phyloP scores from a whole-genome alignment of 2,113 vertebrate species.

The Leucoraja erinaceus region DNA sequence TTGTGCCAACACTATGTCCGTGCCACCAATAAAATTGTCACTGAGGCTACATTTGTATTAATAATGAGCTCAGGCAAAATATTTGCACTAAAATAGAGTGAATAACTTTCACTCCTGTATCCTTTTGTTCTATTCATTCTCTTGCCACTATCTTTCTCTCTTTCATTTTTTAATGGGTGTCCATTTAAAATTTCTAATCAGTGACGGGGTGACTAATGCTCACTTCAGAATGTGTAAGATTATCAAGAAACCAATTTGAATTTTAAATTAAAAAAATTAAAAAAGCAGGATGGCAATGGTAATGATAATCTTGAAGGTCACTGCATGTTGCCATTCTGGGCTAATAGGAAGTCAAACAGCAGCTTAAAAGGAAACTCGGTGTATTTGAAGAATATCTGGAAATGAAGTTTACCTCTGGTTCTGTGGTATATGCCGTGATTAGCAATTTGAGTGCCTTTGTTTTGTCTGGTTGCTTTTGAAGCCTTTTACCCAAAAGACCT shows the following conservation, averaged over 20 bases:
- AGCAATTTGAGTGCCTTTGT: neutral
- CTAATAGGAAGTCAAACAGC: neutral
- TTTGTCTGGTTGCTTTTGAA: neutral
- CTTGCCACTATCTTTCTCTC: slow-evolving; percentile 6
- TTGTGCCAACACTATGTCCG: neutral
- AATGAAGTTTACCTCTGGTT: neutral
- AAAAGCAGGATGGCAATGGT: slow-evolving; percentile 25
- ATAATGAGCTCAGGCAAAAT: neutral
- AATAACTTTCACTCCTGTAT: neutral
- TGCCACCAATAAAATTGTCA: neutral
- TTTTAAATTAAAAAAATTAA: slow-evolving; percentile 28
- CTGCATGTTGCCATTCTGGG: neutral
- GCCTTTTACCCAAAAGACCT: neutral
- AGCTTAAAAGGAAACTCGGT: neutral
- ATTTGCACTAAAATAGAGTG: neutral
- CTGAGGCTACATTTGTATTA: neutral
- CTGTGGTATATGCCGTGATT: neutral
- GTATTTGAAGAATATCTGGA: slow-evolving; percentile 14
- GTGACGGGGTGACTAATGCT: slow-evolving; percentile 32
- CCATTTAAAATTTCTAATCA: slow-evolving; percentile 37
- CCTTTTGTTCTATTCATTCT: slow-evolving; percentile 12
- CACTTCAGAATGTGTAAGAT: slow-evolving; percentile 35
- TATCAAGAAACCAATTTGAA: slow-evolving; percentile 33
- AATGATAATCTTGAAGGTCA: slow-evolving; percentile 34
- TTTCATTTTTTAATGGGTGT: slow-evolving; percentile 30